Percentiles rank a stretch among this genome's conserved stretches.
These are phyloP conservation scores for Diarsia rubi DNA, from an alignment of 2,888 invertebrate species.

Conservation along the genomic window DNA sequence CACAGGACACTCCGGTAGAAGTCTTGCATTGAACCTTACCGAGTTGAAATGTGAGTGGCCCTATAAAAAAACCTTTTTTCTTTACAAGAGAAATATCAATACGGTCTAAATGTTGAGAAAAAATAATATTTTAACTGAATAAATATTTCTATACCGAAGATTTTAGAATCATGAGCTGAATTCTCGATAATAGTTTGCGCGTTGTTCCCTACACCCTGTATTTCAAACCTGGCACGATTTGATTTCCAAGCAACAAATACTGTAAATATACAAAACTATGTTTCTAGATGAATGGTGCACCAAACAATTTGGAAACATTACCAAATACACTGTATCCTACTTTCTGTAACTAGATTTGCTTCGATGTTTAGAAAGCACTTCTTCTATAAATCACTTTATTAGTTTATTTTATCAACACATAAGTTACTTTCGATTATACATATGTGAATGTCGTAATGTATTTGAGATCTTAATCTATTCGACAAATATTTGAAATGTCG, in stretches of 20 bases:
- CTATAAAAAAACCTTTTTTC: no score
- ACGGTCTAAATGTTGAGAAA: background rate
- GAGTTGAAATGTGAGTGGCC: no score
- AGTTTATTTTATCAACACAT: conserved; percentile 22
- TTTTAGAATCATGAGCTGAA: background rate
- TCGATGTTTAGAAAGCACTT: conserved; percentile 36
- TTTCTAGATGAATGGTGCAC: conserved; percentile 29
- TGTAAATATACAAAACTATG: conserved; percentile 55
- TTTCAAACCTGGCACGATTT: conserved; percentile 35
- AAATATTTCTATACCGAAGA: background rate
- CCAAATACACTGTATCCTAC: conserved; percentile 19
- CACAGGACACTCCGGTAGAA: no score
- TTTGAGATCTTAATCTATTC: conserved; percentile 25
- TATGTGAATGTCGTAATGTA: conserved; percentile 19
- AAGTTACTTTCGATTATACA: conserved; percentile 21
- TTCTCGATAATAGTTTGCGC: background rate
- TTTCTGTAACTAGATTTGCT: background rate
- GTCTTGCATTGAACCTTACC: no score
- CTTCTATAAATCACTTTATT: conserved; percentile 33
- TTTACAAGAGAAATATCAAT: background rate
- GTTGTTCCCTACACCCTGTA: background rate
- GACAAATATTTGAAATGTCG: conserved; percentile 49
- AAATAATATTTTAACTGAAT: background rate
- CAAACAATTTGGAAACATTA: conserved; percentile 15
- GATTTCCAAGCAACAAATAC: conserved; percentile 3